Conservation (phyloP, 2,113 vertebrate genomes). For the Notarius lentiginosus region DNA sequence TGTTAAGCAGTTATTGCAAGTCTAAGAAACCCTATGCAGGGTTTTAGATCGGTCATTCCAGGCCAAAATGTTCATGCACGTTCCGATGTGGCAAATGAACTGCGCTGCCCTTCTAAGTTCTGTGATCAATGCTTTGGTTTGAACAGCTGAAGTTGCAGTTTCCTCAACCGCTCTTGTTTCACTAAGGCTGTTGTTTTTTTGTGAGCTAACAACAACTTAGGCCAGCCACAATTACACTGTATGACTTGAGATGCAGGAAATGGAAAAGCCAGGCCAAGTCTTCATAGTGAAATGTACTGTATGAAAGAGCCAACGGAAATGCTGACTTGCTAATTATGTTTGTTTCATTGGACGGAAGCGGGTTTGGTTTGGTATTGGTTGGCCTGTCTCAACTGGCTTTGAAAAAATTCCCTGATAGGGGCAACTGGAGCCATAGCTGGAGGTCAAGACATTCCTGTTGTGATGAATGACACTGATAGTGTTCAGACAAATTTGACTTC, state of each 20-base stretch:
- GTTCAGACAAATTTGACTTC: not conserved
- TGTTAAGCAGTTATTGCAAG: not conserved
- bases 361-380: slow-evolving; percentile 18
- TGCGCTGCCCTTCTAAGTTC: not conserved
- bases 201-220: slow-evolving; percentile 38
- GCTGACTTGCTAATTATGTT: slow-evolving; percentile 32
- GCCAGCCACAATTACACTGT: slow-evolving; percentile 47
- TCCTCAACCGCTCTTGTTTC: slow-evolving; percentile 44
- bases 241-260: slow-evolving; percentile 40
- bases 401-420: not conserved
- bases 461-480: not conserved
- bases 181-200: slow-evolving; percentile 38
- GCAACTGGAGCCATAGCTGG: not conserved
- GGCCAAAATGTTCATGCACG: not conserved
- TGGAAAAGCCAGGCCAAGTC: slow-evolving; percentile 28
- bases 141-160: slow-evolving; percentile 37
- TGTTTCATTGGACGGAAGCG: slow-evolving; percentile 31
- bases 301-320: slow-evolving; percentile 23
- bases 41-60: not conserved
- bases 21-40: not conserved
- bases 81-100: not conserved
- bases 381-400: slow-evolving; percentile 4
- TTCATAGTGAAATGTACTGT: slow-evolving; percentile 1
- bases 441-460: slow-evolving; percentile 15
- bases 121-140: slow-evolving; percentile 30